These are phyloP conservation scores for Blennius ocellaris DNA, from an alignment of 2,113 vertebrate species.

Conservation along the genomic window DNA sequence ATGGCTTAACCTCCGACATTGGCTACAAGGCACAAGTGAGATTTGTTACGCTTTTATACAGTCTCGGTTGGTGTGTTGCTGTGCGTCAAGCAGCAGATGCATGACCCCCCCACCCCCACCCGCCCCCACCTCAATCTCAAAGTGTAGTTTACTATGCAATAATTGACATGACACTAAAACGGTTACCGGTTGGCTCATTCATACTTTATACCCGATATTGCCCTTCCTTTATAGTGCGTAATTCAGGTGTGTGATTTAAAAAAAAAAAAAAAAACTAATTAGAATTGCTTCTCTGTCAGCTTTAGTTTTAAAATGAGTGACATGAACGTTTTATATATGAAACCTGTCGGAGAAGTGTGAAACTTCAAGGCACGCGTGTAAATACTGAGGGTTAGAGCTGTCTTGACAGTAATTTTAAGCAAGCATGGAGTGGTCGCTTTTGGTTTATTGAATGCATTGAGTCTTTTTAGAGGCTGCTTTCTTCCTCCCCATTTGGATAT, in stretches of 20 bases:
- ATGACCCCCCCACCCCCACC: constrained; percentile 11
- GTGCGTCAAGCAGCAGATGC: constrained; percentile 51
- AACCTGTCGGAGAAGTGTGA: constrained; percentile 32
- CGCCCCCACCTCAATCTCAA: constrained; percentile 37
- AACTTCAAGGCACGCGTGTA: constrained; percentile 63
- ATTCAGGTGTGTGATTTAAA: constrained; percentile 34
- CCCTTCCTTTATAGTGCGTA: constrained; percentile 34
- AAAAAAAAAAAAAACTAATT: too few species aligned
- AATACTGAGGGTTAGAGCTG: constrained; percentile 57
- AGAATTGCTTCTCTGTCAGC: constrained; percentile 33
- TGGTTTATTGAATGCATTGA: constrained; percentile 50
- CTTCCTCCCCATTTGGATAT: constrained; percentile 46
- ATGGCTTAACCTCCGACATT: constrained; percentile 43
- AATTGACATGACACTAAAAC: constrained; percentile 61
- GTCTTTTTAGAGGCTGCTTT: constrained; percentile 65
- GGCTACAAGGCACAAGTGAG: constrained; percentile 50
- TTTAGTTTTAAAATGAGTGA: constrained; percentile 28
- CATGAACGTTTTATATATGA: constrained; percentile 57
- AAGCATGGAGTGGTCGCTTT: constrained; percentile 67
- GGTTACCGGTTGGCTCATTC: constrained; percentile 29
- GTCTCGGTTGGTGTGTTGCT: constrained; percentile 34
- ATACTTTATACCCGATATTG: constrained; percentile 41
- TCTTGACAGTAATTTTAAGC: constrained; percentile 36
- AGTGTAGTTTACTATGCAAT: constrained; percentile 82
- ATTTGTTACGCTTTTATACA: constrained; percentile 39